Evolutionary conservation across 2,888 invertebrate species (phyloP).

Genomic region (Parnassius mnemosyne): DNA sequence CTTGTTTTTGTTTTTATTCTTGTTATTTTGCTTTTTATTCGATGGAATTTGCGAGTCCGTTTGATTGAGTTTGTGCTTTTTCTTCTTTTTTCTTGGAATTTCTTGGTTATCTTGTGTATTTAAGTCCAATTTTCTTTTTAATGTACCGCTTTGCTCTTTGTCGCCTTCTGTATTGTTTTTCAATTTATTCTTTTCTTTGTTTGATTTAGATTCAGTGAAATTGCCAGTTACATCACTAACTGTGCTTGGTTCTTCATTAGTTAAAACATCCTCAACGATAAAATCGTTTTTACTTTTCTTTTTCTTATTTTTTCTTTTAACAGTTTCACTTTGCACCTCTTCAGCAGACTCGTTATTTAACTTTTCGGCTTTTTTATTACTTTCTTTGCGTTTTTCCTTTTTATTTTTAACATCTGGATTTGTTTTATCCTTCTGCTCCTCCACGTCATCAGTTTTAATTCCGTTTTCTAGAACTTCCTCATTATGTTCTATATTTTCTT

Average conservation of each 20-base stretch:
- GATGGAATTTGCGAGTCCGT: not conserved
- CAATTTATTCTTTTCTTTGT: conserved; percentile 1
- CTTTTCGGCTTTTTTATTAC: conserved; percentile 28
- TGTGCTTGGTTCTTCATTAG: conserved; percentile 6
- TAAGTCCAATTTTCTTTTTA: conserved; percentile 14
- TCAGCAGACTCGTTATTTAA: conserved; percentile 31
- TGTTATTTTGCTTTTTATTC: conserved; percentile 35
- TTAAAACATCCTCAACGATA: not conserved
- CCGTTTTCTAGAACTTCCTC: conserved; percentile 37
- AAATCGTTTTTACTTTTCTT: conserved; percentile 22
- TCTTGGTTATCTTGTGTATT: not conserved
- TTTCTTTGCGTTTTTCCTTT: conserved; percentile 32
- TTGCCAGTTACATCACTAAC: not conserved
- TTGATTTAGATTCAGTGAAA: not conserved
- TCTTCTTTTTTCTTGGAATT: conserved; percentile 13
- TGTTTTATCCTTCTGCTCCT: conserved; percentile 25
- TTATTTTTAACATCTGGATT: conserved; percentile 24
- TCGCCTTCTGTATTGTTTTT: not conserved
- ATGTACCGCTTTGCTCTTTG: not conserved
- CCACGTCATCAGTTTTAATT: conserved; percentile 33
- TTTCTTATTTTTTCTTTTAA: not conserved
- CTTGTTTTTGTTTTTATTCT: conserved; percentile 47
- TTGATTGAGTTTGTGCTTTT: conserved; percentile 4
- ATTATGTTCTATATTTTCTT: conserved; percentile 15
- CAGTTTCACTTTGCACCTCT: not conserved